Conservation (phyloP, 2,888 invertebrate species). For the Drosophila mimica region DNA sequence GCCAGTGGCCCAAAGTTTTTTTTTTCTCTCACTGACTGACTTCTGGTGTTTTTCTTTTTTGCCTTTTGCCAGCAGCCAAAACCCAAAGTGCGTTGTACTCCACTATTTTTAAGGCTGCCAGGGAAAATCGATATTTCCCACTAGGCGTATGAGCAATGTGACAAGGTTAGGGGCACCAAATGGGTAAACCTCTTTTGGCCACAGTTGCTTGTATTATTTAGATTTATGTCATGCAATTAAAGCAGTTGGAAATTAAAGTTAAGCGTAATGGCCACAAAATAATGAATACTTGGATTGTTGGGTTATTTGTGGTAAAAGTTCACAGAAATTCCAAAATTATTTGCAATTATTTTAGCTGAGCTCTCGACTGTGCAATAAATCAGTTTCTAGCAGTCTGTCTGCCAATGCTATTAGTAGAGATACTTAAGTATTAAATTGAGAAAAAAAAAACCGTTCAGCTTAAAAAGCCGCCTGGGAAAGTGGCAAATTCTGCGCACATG, state of each 20-base stretch:
- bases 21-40: conserved; percentile 28
- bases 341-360: background rate
- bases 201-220: background rate
- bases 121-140: conserved; percentile 52
- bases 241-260: background rate
- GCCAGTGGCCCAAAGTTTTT: conserved; percentile 72
- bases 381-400: background rate
- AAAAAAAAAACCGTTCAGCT: background rate
- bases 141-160: conserved; percentile 47
- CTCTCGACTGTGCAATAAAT: background rate
- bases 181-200: conserved; percentile 5
- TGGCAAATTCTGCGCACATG: conserved; percentile 39
- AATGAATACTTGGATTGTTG: background rate
- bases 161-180: conserved; percentile 1
- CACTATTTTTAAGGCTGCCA: conserved; percentile 18
- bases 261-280: background rate
- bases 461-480: conserved; percentile 51
- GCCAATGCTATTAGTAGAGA: background rate
- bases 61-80: conserved; percentile 60
- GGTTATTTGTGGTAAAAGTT: background rate
- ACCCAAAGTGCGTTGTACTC: conserved; percentile 76
- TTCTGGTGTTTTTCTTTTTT: conserved; percentile 25
- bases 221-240: background rate
- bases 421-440: background rate
- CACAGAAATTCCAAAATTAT: background rate